Percentiles rank a stretch among this genome's conserved stretches.
Conservation (phyloP, 2,888 invertebrate genomes). For the Stenotaenia linearis region DNA sequence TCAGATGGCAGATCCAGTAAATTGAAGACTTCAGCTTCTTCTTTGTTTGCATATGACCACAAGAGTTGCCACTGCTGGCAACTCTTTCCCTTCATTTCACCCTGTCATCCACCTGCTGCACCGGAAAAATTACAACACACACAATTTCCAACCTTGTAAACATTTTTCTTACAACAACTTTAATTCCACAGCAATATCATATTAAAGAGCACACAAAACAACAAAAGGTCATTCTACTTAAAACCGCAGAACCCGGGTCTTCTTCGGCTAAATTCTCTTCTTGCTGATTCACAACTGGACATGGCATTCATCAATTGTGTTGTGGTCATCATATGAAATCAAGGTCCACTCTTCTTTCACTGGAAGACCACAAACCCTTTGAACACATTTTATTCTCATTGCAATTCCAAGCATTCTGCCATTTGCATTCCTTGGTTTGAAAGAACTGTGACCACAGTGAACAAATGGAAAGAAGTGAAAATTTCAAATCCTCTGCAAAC, state of each 20-base stretch:
- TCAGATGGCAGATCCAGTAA: no score
- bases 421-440: background rate
- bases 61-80: no score
- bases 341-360: background rate
- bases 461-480: background rate
- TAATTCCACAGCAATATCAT: no score
- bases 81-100: no score
- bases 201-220: no score
- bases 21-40: no score
- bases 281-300: background rate
- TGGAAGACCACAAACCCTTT: background rate
- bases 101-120: no score
- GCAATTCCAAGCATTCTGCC: background rate
- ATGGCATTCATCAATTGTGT: background rate
- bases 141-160: no score
- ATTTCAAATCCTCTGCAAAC: background rate
- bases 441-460: background rate
- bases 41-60: no score
- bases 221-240: no score
- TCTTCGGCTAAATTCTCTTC: background rate
- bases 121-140: no score
- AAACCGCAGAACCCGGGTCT: background rate
- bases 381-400: background rate
- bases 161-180: no score
- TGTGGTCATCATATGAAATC: background rate